Conservation (phyloP, 53 echinoderm and acorn worm genomes). For the Echinarachnius parma region DNA sequence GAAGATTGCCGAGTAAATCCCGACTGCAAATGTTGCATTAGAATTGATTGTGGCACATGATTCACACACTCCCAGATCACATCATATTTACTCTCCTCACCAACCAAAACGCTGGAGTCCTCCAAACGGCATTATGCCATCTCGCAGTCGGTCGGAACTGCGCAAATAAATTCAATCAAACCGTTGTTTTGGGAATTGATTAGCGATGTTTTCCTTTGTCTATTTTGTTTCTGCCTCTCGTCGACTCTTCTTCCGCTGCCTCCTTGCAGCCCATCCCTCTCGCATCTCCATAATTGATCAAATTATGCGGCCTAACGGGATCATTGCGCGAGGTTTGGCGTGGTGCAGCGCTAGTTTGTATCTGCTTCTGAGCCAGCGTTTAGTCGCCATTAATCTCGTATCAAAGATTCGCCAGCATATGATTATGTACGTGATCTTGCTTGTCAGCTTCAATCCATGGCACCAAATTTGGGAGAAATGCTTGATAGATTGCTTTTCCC, state of each 20-base stretch:
- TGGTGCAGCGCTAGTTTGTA: neutral
- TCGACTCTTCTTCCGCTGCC: no score
- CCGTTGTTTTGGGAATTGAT: constrained; percentile 31
- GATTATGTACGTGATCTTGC: no score
- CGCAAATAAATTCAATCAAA: constrained; percentile 41
- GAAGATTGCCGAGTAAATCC: no score
- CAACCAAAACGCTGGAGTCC: no score
- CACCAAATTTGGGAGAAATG: no score
- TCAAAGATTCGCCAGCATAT: no score
- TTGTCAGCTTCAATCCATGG: no score
- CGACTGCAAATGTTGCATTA: no score
- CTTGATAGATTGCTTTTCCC: no score
- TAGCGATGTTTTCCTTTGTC: neutral
- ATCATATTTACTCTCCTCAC: neutral
- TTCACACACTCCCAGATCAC: constrained; percentile 3
- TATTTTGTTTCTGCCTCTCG: neutral
- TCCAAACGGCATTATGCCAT: constrained; percentile 11
- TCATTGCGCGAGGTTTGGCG: neutral
- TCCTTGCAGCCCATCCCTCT: no score
- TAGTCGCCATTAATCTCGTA: no score
- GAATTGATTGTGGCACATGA: constrained; percentile 31
- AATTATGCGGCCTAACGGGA: constrained; percentile 5
- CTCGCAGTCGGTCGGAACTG: constrained; percentile 35
- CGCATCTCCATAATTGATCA: constrained; percentile 39
- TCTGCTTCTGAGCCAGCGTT: neutral